Evolutionary conservation across 2,888 invertebrate species (phyloP), one percentile per base, ranked within the genome.

Genomic region (Lepidochitona cinerea): DNA sequence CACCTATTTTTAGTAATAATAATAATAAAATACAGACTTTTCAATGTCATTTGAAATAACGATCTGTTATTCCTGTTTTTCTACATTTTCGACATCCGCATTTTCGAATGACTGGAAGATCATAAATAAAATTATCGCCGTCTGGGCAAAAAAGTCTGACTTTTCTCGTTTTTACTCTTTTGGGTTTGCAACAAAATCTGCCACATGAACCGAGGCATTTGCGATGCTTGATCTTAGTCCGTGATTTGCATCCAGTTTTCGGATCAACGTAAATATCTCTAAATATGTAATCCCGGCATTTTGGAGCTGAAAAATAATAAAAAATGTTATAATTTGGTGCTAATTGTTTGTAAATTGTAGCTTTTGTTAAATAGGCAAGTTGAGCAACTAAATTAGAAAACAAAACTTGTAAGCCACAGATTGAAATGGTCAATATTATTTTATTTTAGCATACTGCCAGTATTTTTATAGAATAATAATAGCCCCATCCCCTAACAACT

Each of bases 41-140:
- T 49, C n/a, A n/a, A 18, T 59, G 29, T 59, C 59, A 59, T 26
- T 23, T 59, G 29, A 59, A 59, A 32, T 29, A 59, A 29, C 59
- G 18, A 26, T 23, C 59, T 29, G 59, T 59, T 59, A 59, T 59
- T 18, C 59, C 59, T 4, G 59, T 26, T 29, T 66, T 66, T 66
- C 66, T 35, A 79, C 90, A 89, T 65, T 79, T 79, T 73, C 83
- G 95, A 93, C 98, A 98, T 83, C 96, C 96, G 92, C 98, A 98
- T 91, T 97, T 97, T 90, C 97, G 95, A 89, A 98, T 96, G 91
- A 98, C 96, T 89, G 98, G 97, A 88, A 98, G 94, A 89, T 97
- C 96, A 93, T 97, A 97, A 91, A 96, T 96, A 93, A 96, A 97
- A 78, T 96, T 95, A 74, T 95, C 95, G 80, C 97, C 97, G 90